Percentiles rank a stretch among this genome's conserved stretches.
Conservation (phyloP, 2,888 invertebrate genomes). For the Creontiades dilutus region DNA sequence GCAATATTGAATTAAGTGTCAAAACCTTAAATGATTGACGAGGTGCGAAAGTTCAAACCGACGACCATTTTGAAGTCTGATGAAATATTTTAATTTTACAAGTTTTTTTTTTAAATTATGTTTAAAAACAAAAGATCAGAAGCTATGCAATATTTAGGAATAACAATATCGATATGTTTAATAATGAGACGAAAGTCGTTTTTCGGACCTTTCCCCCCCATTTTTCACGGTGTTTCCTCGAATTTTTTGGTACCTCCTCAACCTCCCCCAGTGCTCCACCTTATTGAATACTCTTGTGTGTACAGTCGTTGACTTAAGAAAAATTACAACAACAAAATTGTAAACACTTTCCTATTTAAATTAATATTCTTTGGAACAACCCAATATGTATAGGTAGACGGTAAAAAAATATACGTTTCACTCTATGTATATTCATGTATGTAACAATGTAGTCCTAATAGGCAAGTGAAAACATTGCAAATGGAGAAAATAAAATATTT, state of each 20-base stretch:
- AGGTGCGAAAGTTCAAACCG: neutral
- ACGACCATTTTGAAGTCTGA: too few species aligned
- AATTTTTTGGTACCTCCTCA: slow-evolving; percentile 23
- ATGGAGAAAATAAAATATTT: slow-evolving; percentile 75
- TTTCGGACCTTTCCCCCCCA: neutral
- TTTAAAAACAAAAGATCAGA: neutral
- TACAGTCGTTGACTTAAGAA: slow-evolving; percentile 65
- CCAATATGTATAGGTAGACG: slow-evolving; percentile 75
- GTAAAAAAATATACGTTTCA: slow-evolving; percentile 73
- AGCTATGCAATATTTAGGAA: slow-evolving; percentile 28
- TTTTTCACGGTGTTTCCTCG: slow-evolving; percentile 30
- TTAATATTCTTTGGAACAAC: slow-evolving; percentile 74
- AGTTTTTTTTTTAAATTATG: neutral
- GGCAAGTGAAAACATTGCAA: slow-evolving; percentile 75
- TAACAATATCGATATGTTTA: neutral
- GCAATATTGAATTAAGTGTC: slow-evolving; percentile 53
- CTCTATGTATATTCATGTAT: slow-evolving; percentile 75
- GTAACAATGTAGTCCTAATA: slow-evolving; percentile 75
- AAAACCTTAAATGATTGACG: neutral
- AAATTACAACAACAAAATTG: slow-evolving; percentile 43
- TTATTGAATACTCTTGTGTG: slow-evolving; percentile 67
- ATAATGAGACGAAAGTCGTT: neutral
- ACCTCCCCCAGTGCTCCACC: slow-evolving; percentile 37
- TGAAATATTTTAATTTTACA: neutral
- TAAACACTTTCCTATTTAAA: slow-evolving; percentile 70